Base-by-base conservation (phyloP, 2,888 invertebrate genomes). In the Lithophane socia region DNA sequence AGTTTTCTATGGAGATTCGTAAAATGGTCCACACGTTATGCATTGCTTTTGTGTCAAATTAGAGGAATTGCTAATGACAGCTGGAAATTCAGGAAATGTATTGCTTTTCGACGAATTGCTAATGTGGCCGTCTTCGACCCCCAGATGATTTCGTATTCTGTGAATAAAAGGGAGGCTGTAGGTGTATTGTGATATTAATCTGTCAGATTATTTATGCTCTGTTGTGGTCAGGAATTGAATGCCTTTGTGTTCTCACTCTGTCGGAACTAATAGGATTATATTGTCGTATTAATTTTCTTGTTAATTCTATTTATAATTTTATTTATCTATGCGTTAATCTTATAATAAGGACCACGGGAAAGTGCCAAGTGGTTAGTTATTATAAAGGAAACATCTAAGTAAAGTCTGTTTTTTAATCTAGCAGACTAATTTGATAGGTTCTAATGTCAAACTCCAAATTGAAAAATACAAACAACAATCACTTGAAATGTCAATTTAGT, bases 131-230 rank as follows among this genome's bases (percentile, higher is more conserved):
- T 29, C 1, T 29, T 29, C 29, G 29, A 29, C 29, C 29, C 29
- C 29, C 29, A 29, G 29, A 1, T 29, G 29, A 29, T 37, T 37
- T 37, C 37, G 18, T 67, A 73, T 73, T 76, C 58, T 16, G 49
- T 66, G 49, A 47, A 81, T 73, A 73, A 24, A 58, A 61, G 49
- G n/a, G 71, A 66, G 49, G 61, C 63, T 69, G 47, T 56, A 44
- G 24, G 68, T 54, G 67, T 66, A n/a, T 65, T 69, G 73, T 61
- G 29, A 21, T 49, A 67, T 13, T 79, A 61, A 84, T 81, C 73
- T 47, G 7, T 5, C n/a, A 61, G 73, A 79, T 81, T 37, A 37
- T 4, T 29, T 79, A 69, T 24, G n/a, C 24, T 44, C 58, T 56
- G 60, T 83, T 79, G 64, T 65, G 64, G 68, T 69, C 49, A 65